These are phyloP conservation scores for Aurelia aurita complex sp. Pacific DNA, from an alignment of 30 jellyfish, hydroid and myxozoan genomes.

Conservation along the genomic window DNA sequence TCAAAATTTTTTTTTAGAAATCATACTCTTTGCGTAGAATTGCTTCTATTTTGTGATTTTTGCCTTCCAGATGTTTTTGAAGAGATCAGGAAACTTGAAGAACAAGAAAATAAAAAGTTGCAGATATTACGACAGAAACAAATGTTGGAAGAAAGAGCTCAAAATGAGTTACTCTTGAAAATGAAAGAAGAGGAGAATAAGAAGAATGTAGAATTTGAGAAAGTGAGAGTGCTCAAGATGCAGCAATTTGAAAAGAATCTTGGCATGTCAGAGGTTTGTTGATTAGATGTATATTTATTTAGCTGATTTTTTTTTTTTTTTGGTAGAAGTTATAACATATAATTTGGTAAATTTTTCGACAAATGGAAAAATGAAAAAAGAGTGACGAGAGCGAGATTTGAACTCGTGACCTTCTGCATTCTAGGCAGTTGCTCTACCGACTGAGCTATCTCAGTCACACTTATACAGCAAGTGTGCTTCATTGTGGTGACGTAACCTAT, in stretches of 20 bases:
- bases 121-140: conserved; percentile 27
- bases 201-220: background rate
- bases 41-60: background rate
- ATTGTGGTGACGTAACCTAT: too few species aligned
- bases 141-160: conserved; percentile 14
- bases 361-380: too few species aligned
- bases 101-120: conserved; percentile 34
- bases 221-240: background rate
- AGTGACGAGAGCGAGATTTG: too few species aligned
- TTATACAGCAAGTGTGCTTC: too few species aligned
- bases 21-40: background rate
- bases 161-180: conserved; percentile 4
- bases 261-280: conserved; percentile 4
- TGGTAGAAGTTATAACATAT: too few species aligned
- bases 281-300: background rate
- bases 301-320: too few species aligned
- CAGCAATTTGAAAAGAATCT: conserved; percentile 7
- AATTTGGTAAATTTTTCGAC: too few species aligned
- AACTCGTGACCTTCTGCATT: too few species aligned
- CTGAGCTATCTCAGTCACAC: too few species aligned
- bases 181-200: conserved; percentile 9
- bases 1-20: too few species aligned
- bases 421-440: too few species aligned
- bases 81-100: conserved; percentile 35
- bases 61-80: conserved; percentile 17